Percentiles rank a stretch among this genome's conserved stretches.
Conservation (phyloP, 2,888 invertebrate species). For the Atrina japonica region DNA sequence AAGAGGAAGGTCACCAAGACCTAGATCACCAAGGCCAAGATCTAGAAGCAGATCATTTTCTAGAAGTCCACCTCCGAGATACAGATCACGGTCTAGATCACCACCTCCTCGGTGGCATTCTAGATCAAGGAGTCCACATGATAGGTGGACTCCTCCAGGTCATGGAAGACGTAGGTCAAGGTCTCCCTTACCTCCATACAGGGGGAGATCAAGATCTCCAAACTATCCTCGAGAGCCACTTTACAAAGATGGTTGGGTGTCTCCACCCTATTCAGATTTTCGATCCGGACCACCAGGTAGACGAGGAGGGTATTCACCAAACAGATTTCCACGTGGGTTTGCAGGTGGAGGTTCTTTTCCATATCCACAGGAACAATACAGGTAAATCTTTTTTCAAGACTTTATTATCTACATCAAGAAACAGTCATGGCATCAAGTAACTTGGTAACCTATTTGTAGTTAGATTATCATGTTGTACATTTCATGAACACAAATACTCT, state of each 20-base stretch:
- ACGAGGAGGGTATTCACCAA: constrained; percentile 23
- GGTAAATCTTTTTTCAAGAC: constrained; percentile 5
- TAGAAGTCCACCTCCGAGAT: constrained; percentile 46
- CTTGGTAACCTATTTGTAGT: too few species aligned
- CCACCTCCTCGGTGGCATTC: constrained; percentile 49
- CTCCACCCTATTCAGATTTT: constrained; percentile 29
- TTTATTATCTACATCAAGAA: too few species aligned
- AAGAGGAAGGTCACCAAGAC: constrained; percentile 41
- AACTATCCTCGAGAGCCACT: constrained; percentile 10
- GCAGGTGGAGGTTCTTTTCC: constrained; percentile 30
- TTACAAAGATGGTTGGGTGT: constrained; percentile 13
- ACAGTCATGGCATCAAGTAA: too few species aligned
- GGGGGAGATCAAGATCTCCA: constrained; percentile 34
- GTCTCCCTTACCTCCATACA: constrained; percentile 29
- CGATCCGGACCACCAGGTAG: constrained; percentile 25
- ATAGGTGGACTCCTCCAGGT: constrained; percentile 41
- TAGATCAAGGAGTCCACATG: constrained; percentile 41
- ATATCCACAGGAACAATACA: constrained; percentile 20
- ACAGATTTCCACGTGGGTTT: constrained; percentile 21
- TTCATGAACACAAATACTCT: too few species aligned
- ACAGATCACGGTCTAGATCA: constrained; percentile 39
- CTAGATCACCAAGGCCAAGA: constrained; percentile 34
- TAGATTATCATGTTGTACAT: too few species aligned
- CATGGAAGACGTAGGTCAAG: constrained; percentile 45
- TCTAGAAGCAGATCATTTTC: constrained; percentile 48